Conservation (phyloP, 2,888 invertebrate genomes). For the Nomada ferruginata region DNA sequence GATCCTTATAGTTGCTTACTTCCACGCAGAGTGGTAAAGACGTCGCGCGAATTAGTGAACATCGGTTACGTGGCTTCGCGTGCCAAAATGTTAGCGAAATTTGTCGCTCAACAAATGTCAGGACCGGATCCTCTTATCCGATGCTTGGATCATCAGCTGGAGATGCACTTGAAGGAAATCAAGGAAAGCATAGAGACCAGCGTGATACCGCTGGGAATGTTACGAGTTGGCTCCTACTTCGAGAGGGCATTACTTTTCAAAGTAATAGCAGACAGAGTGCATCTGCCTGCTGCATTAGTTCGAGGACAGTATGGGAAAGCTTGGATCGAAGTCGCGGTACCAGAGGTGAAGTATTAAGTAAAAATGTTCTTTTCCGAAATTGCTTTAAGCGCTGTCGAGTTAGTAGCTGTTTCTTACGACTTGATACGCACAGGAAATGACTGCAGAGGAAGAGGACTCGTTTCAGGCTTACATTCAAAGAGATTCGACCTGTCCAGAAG, state of each 20-base stretch:
- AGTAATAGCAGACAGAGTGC: conserved; percentile 87
- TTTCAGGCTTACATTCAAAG: conserved; percentile 18
- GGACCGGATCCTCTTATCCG: conserved; percentile 67
- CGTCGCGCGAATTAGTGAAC: conserved; percentile 58
- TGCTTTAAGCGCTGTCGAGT: background rate
- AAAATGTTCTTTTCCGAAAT: background rate
- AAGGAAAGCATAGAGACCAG: conserved; percentile 82
- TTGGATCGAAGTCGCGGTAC: conserved; percentile 88
- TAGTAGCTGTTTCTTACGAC: background rate
- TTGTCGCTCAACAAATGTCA: conserved; percentile 80
- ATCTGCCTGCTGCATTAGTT: conserved; percentile 87
- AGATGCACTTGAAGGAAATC: conserved; percentile 77
- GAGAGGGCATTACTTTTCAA: conserved; percentile 89
- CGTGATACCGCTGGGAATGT: conserved; percentile 86
- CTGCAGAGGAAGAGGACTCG: conserved; percentile 14
- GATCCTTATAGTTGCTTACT: background rate
- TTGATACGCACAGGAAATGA: background rate
- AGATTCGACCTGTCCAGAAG: conserved; percentile 23
- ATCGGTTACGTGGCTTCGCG: conserved; percentile 69
- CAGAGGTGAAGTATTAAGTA: conserved; percentile 76
- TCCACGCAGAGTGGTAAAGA: conserved; percentile 3
- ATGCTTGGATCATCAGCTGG: conserved; percentile 77
- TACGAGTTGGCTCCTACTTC: conserved; percentile 86
- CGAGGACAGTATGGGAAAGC: conserved; percentile 86
- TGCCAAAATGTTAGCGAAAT: conserved; percentile 75